Evolutionary conservation across 1,140 invertebrate species (phyloP).

Genomic region (Leptoteleia sp.): DNA sequence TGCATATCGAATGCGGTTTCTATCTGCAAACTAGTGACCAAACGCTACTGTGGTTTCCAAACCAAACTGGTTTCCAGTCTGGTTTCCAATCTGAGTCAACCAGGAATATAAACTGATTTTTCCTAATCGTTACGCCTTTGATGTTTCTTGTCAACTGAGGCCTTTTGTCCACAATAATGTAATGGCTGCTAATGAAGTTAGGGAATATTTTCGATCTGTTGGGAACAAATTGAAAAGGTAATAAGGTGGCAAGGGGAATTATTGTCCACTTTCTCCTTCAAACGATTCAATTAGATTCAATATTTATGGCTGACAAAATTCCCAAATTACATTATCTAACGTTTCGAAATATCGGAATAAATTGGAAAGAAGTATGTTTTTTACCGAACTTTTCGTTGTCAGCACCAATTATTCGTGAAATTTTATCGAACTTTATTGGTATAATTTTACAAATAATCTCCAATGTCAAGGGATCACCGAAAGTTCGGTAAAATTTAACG

Average conservation of each 20-base stretch:
- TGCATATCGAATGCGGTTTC: constrained; percentile 28
- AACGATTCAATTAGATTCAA: constrained; percentile 6
- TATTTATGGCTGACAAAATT: constrained; percentile 5
- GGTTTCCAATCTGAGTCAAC: constrained; percentile 10
- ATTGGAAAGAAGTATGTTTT: no score
- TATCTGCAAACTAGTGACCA: constrained; percentile 32
- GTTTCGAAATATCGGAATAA: no score
- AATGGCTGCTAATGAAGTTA: constrained; percentile 29
- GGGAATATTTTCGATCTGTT: constrained; percentile 41
- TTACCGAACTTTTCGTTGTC: no score
- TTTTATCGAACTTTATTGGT: no score
- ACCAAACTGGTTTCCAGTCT: constrained; percentile 26
- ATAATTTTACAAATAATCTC: no score
- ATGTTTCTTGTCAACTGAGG: constrained; percentile 24
- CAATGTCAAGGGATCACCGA: no score
- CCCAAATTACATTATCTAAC: no score
- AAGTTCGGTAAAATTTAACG: no score
- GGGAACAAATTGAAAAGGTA: constrained; percentile 41
- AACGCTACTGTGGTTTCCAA: constrained; percentile 24
- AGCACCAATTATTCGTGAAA: no score
- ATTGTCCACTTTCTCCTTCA: constrained; percentile 2
- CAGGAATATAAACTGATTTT: constrained; percentile 21
- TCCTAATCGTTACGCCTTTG: constrained; percentile 25
- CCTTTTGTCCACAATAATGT: constrained; percentile 35
- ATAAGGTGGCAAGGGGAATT: constrained; percentile 16